A percentile compares a stretch with the other conserved stretches of the same genome.
phyloP scores from a whole-genome alignment of 2,113 vertebrate species.

The Gymnogyps californianus region DNA sequence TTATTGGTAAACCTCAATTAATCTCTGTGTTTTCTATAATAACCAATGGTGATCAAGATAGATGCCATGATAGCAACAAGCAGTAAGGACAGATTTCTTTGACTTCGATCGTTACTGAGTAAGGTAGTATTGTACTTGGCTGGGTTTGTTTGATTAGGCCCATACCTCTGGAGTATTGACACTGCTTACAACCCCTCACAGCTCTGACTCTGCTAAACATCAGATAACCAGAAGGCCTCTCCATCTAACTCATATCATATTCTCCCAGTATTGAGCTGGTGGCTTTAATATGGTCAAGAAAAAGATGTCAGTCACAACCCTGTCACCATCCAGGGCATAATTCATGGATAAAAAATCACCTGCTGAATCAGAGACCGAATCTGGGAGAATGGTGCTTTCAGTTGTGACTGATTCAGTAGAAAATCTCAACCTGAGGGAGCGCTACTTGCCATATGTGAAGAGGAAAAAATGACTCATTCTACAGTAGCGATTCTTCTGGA shows the following conservation, averaged over 20 bases:
- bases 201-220: not conserved
- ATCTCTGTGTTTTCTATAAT: not conserved
- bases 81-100: not conserved
- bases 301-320: not conserved
- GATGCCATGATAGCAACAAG: not conserved
- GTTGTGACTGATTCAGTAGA: not conserved
- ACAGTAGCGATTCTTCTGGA: not conserved
- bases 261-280: not conserved
- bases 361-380: not conserved
- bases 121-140: not conserved
- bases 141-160: not conserved
- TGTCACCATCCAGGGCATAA: not conserved
- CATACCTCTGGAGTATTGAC: fast-evolving
- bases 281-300: not conserved
- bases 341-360: not conserved
- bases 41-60: not conserved
- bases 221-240: not conserved
- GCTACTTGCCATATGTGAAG: not conserved
- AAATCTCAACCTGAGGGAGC: not conserved
- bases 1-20: not conserved
- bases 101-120: not conserved
- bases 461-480: not conserved
- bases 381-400: not conserved
- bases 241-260: not conserved
- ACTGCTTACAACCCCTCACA: not conserved